These are phyloP conservation scores for Catocala fraxini DNA, from an alignment of 2,888 invertebrate species.

Conservation along the genomic window DNA sequence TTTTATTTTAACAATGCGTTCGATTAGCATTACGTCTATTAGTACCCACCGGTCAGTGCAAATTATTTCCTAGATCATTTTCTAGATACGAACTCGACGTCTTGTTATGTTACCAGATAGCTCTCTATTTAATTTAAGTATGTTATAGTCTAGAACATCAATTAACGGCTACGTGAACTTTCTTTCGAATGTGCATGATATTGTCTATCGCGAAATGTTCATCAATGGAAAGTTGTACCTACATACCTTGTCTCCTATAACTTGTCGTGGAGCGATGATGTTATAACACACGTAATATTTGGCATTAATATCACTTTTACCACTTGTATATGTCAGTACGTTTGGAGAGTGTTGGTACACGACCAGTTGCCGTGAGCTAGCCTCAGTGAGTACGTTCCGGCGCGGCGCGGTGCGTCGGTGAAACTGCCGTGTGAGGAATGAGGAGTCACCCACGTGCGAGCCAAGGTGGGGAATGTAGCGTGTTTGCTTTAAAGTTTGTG, in stretches of 20 bases:
- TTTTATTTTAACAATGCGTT: too few species aligned
- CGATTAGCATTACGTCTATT: too few species aligned
- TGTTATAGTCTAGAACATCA: not conserved
- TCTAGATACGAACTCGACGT: too few species aligned
- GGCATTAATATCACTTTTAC: conserved; percentile 43
- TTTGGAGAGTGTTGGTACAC: conserved; percentile 5
- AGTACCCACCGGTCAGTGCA: too few species aligned
- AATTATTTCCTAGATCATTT: too few species aligned
- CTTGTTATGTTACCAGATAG: too few species aligned
- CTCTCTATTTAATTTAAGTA: too few species aligned
- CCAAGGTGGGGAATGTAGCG: conserved; percentile 10
- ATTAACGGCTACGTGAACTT: conserved; percentile 23
- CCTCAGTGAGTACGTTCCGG: not conserved
- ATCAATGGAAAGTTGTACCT: conserved; percentile 47
- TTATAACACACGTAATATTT: conserved; percentile 24
- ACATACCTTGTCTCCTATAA: conserved; percentile 42
- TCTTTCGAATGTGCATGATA: conserved; percentile 30
- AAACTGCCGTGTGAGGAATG: conserved; percentile 10
- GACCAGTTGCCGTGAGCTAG: conserved; percentile 5
- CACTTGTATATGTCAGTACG: conserved; percentile 8
- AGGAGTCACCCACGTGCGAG: conserved; percentile 4
- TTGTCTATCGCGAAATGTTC: conserved; percentile 26
- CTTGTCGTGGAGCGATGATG: conserved; percentile 10
- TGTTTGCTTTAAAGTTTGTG: too few species aligned
- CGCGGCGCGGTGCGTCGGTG: not conserved